Conservation (phyloP, 1,140 invertebrate genomes). For the Rhopalosiphum maidis region DNA sequence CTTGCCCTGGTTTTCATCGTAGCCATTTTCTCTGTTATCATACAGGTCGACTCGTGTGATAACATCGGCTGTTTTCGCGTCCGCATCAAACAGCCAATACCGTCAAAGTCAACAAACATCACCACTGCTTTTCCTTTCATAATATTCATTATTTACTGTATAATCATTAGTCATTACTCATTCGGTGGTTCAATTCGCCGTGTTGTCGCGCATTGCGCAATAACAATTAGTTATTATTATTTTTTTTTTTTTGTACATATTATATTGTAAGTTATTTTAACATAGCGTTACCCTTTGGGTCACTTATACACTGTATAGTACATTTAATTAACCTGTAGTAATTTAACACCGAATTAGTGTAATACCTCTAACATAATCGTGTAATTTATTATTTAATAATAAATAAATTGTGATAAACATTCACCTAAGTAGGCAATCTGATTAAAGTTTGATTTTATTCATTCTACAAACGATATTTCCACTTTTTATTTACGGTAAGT, state of each 20-base stretch:
- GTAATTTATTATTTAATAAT: too few relatives aligned
- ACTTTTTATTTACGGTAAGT: background rate
- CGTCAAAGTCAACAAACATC: background rate
- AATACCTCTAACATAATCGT: background rate
- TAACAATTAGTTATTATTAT: background rate
- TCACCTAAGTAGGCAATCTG: too few relatives aligned
- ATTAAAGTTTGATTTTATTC: background rate
- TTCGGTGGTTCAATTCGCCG: background rate
- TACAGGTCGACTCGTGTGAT: background rate
- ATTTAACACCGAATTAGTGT: background rate
- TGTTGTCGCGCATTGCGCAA: background rate
- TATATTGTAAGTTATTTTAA: background rate
- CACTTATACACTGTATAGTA: background rate
- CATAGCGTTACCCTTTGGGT: background rate
- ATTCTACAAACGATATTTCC: background rate
- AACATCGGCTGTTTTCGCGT: background rate
- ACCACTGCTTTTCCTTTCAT: background rate
- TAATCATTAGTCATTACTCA: too few relatives aligned
- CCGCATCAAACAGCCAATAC: background rate
- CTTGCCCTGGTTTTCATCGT: background rate
- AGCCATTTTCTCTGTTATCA: background rate
- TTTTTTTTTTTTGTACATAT: background rate
- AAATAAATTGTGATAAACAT: too few relatives aligned
- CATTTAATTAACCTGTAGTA: background rate
- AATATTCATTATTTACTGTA: background rate